Conservation (phyloP, 2,888 invertebrate species). For the Tyria jacobaeae region DNA sequence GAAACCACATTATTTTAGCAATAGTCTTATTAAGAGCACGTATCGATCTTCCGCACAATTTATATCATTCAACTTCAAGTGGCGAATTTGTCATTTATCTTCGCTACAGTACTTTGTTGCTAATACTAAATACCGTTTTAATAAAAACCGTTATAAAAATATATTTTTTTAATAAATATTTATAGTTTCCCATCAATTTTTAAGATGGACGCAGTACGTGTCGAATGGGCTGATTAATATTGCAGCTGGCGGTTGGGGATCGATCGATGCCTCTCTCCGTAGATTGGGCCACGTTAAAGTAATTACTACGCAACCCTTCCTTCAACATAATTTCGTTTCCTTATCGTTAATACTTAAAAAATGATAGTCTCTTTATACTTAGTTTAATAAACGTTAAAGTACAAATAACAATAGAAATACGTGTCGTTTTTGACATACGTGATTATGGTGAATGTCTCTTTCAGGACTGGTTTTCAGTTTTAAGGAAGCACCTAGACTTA, state of each 20-base stretch:
- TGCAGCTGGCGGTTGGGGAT: slow-evolving; percentile 47
- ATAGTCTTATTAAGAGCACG: too few relatives aligned
- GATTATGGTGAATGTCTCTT: not conserved
- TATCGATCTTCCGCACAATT: too few relatives aligned
- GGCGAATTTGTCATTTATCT: too few relatives aligned
- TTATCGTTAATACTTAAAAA: slow-evolving; percentile 8
- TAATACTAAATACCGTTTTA: too few relatives aligned
- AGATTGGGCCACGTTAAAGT: slow-evolving; percentile 51
- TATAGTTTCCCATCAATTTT: slow-evolving; percentile 14
- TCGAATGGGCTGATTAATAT: slow-evolving; percentile 50
- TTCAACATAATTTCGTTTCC: slow-evolving; percentile 20
- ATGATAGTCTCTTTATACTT: not conserved
- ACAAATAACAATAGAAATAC: too few relatives aligned
- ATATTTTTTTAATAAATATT: too few relatives aligned
- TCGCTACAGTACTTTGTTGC: too few relatives aligned
- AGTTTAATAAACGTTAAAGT: not conserved
- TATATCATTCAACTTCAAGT: too few relatives aligned
- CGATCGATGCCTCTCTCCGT: slow-evolving; percentile 46
- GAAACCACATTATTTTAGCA: too few relatives aligned
- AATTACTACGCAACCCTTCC: slow-evolving; percentile 56
- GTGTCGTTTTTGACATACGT: too few relatives aligned
- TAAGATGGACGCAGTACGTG: slow-evolving; percentile 13
- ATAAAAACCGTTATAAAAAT: too few relatives aligned
- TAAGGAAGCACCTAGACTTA: too few relatives aligned
- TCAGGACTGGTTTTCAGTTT: not conserved